phyloP scores from a whole-genome alignment of 2,113 vertebrate species.

The Spermophilus dauricus region DNA sequence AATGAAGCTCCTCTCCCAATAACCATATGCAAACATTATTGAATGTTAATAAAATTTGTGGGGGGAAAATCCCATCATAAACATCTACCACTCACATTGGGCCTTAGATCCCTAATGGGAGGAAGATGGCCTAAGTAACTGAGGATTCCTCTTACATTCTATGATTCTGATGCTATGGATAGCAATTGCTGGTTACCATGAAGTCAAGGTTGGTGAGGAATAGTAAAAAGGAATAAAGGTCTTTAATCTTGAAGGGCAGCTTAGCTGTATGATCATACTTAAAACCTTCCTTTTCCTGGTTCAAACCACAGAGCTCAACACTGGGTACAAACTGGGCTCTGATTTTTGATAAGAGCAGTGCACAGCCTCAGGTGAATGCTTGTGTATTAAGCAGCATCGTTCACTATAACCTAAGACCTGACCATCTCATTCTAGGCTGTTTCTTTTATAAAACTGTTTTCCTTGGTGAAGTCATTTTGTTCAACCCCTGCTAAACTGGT shows the following conservation, averaged over 20 bases:
- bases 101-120: neutral
- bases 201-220: neutral
- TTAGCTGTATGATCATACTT: neutral
- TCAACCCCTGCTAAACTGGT: neutral
- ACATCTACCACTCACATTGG: neutral
- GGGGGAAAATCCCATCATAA: no score
- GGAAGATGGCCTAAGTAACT: neutral
- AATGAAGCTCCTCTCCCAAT: fast-evolving
- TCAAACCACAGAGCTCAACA: neutral
- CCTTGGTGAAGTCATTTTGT: neutral
- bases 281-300: neutral
- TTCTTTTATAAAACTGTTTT: neutral
- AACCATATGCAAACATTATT: neutral
- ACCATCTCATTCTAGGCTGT: neutral
- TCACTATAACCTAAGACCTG: no score
- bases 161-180: neutral
- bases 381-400: neutral
- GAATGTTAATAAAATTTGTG: neutral
- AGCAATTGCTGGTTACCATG: neutral
- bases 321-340: no score
- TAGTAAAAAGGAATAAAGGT: no score
- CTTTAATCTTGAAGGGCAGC: neutral
- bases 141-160: neutral
- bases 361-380: fast-evolving
- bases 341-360: neutral